Evolutionary conservation across 2,797 vertebrate species (phyloP).

Genomic region (Clarias fuscus): DNA sequence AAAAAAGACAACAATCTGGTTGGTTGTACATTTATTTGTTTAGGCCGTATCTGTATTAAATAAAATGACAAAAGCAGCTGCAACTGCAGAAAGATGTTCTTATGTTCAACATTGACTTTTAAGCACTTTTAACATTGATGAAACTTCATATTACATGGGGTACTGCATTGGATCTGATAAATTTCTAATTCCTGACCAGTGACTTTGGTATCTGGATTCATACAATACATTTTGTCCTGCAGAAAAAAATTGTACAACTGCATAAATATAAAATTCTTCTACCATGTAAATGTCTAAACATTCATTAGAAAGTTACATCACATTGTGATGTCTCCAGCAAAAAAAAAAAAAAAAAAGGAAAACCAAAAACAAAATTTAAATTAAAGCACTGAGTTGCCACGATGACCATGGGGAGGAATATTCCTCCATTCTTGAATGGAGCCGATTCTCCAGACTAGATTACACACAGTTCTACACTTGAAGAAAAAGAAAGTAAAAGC

Average conservation of each 20-base stretch:
- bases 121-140: conserved; percentile 82
- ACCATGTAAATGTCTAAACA: conserved; percentile 99
- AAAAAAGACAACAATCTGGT: conserved; percentile 65
- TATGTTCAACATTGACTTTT: conserved; percentile 90
- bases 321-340: conserved; percentile 89
- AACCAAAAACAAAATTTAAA: conserved; percentile 59
- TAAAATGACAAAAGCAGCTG: conserved; percentile 92
- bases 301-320: conserved; percentile 97
- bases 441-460: conserved; percentile 73
- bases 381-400: conserved; percentile 84
- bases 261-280: conserved; percentile 99
- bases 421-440: conserved; percentile 70
- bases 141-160: conserved; percentile 94
- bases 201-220: conserved; percentile 99
- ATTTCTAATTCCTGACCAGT: conserved; percentile 91
- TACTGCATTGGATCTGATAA: conserved; percentile 95
- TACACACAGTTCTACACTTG: conserved; percentile 78
- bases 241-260: conserved; percentile 99
- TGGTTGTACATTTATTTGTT: conserved; percentile 80
- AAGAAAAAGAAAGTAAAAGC: conserved; percentile 76
- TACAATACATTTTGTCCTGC: conserved; percentile 92
- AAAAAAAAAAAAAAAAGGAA: conserved; percentile 72
- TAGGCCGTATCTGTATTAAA: conserved; percentile 93
- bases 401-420: conserved; percentile 76
- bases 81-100: conserved; percentile 90